Evolutionary conservation across 2,113 vertebrate genomes (phyloP).

Genomic region (Gallinago undulata): DNA sequence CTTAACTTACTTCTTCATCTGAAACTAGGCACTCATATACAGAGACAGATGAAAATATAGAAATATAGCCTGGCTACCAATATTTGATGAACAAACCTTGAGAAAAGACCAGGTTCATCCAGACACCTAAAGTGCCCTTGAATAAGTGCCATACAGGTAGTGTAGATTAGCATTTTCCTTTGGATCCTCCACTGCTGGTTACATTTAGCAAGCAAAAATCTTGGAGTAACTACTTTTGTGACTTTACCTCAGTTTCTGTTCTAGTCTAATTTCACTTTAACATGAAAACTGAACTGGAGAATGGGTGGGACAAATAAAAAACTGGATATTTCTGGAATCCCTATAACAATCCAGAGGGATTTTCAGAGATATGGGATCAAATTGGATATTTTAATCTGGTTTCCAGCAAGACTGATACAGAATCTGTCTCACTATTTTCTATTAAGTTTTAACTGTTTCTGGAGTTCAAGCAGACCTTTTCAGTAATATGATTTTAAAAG

Average conservation of each 20-base stretch:
- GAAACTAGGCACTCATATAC: neutral
- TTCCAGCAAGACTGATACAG: neutral
- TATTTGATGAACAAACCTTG: neutral
- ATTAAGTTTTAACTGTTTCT: neutral
- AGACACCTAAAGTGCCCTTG: neutral
- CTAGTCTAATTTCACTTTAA: neutral
- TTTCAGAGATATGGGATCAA: neutral
- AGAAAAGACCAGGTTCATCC: neutral
- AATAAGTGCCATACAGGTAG: neutral
- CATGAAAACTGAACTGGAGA: neutral
- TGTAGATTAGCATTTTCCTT: neutral
- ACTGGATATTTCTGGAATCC: neutral
- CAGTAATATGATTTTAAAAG: neutral
- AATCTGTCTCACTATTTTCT: neutral
- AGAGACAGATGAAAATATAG: neutral
- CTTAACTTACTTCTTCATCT: neutral
- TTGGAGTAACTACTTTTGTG: neutral
- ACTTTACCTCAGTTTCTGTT: neutral
- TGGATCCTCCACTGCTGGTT: neutral
- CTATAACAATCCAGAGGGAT: neutral
- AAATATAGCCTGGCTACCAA: neutral
- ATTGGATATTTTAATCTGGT: neutral
- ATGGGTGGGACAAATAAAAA: neutral
- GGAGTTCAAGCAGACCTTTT: neutral
- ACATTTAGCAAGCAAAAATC: neutral